Conservation (phyloP, 2,888 invertebrate species). For the Germaria angustata region DNA sequence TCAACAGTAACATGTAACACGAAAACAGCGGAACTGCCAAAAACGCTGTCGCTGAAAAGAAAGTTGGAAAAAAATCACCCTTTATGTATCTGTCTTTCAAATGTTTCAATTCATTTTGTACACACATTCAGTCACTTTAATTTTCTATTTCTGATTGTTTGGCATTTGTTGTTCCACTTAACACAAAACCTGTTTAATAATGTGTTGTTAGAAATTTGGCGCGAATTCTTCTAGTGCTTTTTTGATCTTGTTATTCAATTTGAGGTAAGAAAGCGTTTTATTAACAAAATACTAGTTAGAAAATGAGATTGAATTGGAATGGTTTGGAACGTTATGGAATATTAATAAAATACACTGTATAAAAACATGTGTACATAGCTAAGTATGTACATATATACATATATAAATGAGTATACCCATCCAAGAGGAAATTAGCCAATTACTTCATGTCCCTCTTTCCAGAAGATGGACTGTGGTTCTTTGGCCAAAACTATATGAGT, state of each 20-base stretch:
- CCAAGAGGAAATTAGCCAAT: too few species aligned
- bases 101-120: neutral
- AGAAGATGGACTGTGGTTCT: too few species aligned
- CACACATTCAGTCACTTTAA: neutral
- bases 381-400: too few species aligned
- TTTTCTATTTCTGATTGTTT: neutral
- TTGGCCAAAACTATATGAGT: too few species aligned
- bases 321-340: neutral
- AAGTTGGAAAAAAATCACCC: too few species aligned
- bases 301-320: neutral
- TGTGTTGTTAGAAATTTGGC: conserved; percentile 47
- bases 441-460: too few species aligned
- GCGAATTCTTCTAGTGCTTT: conserved; percentile 17
- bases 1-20: too few species aligned
- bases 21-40: too few species aligned
- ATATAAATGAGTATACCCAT: too few species aligned
- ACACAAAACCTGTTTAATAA: conserved; percentile 43
- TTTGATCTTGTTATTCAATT: conserved; percentile 14
- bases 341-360: too few species aligned
- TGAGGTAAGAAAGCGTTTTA: conserved; percentile 31
- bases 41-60: too few species aligned
- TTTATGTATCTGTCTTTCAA: neutral
- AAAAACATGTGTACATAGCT: too few species aligned
- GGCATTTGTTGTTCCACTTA: conserved; percentile 1
- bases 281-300: neutral